phyloP scores from a whole-genome alignment of 2,113 vertebrate genomes.

The Hoplias malabaricus region DNA sequence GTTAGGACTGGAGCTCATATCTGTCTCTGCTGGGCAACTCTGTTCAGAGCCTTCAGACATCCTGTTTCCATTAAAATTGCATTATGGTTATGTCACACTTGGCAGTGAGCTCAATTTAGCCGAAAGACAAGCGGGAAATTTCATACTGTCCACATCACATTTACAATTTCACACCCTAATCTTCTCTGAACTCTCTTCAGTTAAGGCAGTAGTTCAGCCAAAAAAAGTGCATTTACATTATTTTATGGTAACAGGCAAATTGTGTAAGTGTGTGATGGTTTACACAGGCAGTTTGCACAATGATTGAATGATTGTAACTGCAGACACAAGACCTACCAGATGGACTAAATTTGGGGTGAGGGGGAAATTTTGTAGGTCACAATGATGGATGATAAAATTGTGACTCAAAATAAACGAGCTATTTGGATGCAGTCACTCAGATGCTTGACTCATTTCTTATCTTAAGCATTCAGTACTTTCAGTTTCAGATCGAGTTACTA shows the following conservation, averaged over 20 bases:
- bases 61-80: slow-evolving; percentile 77
- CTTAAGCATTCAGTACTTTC: slow-evolving; percentile 4
- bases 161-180: not conserved
- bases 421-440: not conserved
- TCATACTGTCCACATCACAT: slow-evolving; percentile 63
- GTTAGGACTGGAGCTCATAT: not conserved
- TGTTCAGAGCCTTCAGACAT: slow-evolving; percentile 57
- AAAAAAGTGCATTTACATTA: not conserved
- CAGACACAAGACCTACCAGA: no score
- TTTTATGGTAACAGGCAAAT: no score
- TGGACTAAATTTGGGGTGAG: no score
- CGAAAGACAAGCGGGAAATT: slow-evolving; percentile 60
- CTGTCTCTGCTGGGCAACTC: slow-evolving; percentile 40
- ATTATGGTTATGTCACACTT: slow-evolving; percentile 73
- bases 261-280: no score
- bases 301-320: no score
- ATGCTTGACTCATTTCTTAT: not conserved
- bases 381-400: no score
- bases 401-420: not conserved
- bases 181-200: not conserved
- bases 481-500: slow-evolving; percentile 20
- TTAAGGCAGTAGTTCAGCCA: not conserved
- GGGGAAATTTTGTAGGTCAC: no score
- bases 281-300: no score
- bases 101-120: slow-evolving; percentile 56